phyloP scores from a whole-genome alignment of 2,113 vertebrate genomes.

The Ardeotis arabs region DNA sequence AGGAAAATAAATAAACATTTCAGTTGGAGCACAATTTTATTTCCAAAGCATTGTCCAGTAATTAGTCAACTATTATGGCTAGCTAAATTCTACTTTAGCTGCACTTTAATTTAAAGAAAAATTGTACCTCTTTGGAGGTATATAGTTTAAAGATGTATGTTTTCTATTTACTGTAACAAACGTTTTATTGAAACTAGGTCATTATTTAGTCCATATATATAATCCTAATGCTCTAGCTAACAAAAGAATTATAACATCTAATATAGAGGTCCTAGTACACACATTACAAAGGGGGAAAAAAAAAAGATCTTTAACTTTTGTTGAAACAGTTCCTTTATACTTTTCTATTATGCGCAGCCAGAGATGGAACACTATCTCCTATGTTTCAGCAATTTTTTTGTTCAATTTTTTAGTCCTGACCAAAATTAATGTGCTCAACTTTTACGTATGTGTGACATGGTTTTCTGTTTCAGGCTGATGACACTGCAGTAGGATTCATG shows the following conservation, averaged over 20 bases:
- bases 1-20: not conserved
- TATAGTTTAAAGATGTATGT: not conserved
- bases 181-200: not conserved
- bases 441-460: not conserved
- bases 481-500: slow-evolving; percentile 83
- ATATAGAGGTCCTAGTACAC: not conserved
- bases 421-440: not conserved
- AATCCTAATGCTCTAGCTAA: not conserved
- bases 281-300: fast-evolving
- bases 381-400: not conserved
- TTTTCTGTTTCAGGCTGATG: slow-evolving; percentile 77
- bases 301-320: not conserved
- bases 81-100: not conserved
- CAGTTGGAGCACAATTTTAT: not conserved
- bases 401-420: not conserved
- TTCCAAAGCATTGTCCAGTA: not conserved
- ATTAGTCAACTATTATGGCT: not conserved
- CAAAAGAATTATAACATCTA: not conserved
- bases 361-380: not conserved
- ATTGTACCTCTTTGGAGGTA: not conserved
- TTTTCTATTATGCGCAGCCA: not conserved
- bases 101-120: not conserved
- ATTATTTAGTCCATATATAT: not conserved
- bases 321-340: not conserved
- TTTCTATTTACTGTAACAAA: not conserved